phyloP scores from a whole-genome alignment of 64 coral and sea anemone species.

The Porites australiensis region DNA sequence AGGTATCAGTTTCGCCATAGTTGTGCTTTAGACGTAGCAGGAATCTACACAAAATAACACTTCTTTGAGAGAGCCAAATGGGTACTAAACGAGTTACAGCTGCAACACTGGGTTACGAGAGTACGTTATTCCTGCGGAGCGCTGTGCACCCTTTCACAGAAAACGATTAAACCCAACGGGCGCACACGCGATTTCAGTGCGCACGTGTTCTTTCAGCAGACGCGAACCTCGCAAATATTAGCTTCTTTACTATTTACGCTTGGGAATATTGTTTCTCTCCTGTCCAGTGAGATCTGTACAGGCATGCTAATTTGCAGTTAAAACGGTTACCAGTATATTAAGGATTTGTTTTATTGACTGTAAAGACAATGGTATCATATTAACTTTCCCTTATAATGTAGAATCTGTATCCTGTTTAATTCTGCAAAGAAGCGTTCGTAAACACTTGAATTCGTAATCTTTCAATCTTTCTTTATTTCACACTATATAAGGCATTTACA shows the following conservation, averaged over 20 bases:
- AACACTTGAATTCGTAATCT: no score
- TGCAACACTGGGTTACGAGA: constrained; percentile 4
- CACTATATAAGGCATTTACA: no score
- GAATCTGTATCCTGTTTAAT: no score
- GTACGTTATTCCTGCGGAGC: constrained; percentile 24
- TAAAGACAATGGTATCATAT: no score
- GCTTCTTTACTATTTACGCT: not conserved
- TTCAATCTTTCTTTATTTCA: no score
- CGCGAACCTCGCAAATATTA: constrained; percentile 23
- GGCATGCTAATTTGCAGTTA: not conserved
- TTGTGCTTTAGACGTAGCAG: not conserved
- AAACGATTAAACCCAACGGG: constrained; percentile 30
- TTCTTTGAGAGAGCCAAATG: not conserved
- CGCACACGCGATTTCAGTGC: constrained; percentile 1
- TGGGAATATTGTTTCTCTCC: constrained; percentile 28
- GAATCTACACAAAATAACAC: not conserved
- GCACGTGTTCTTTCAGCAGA: not conserved
- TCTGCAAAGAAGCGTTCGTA: no score
- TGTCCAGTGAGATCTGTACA: not conserved
- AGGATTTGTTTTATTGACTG: no score
- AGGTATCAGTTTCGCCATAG: not conserved
- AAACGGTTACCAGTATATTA: not conserved
- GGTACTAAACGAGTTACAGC: not conserved
- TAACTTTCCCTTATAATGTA: no score
- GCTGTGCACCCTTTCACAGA: not conserved